These are phyloP conservation scores for Zaprionus vittiger DNA, from an alignment of 1,140 invertebrate species.

Conservation along the genomic window DNA sequence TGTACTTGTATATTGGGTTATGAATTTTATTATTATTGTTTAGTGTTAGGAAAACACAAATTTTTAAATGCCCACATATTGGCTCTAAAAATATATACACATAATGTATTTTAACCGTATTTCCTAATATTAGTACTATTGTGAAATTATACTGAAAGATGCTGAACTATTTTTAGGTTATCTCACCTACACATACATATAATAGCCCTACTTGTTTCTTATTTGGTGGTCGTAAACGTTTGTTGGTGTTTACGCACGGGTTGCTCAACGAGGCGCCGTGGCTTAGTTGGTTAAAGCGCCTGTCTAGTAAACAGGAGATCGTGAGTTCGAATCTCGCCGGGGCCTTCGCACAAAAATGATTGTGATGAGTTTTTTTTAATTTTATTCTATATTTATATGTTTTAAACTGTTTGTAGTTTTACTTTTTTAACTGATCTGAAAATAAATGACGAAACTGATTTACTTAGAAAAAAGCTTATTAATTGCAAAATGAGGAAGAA, in stretches of 20 bases:
- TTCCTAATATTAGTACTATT: too few species aligned
- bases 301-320: constrained; percentile 87
- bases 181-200: not conserved
- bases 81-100: too few species aligned
- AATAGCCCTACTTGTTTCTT: not conserved
- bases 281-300: constrained; percentile 88
- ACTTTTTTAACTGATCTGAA: not conserved
- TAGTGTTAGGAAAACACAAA: too few species aligned
- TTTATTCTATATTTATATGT: not conserved
- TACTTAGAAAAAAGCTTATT: too few species aligned
- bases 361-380: not conserved
- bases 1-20: too few species aligned
- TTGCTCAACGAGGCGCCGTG: constrained; percentile 84
- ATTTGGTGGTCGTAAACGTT: not conserved
- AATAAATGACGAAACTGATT: too few species aligned
- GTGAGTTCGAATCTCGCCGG: constrained; percentile 86
- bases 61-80: too few species aligned
- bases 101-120: too few species aligned
- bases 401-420: not conserved
- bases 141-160: too few species aligned
- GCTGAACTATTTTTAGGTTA: not conserved
- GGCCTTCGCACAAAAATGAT: constrained; percentile 60
- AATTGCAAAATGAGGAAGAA: too few species aligned
- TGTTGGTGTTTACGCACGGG: not conserved
- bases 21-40: too few species aligned